Base-by-base conservation (phyloP, 1,140 invertebrate genomes). In the Trichomalopsis sarcophagae region DNA sequence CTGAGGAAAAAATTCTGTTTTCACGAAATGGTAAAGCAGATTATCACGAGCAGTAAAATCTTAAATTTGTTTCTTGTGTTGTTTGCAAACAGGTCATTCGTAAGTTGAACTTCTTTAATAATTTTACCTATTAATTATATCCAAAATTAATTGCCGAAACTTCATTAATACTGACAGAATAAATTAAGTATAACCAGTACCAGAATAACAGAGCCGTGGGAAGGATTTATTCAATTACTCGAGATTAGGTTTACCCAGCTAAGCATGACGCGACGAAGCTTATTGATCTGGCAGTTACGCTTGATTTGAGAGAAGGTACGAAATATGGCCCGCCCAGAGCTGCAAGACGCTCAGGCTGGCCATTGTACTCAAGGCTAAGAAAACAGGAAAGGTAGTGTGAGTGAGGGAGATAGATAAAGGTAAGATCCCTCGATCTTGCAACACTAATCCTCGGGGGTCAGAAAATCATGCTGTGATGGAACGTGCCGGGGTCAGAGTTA, bases 401-500 rank as follows among this genome's bases (percentile, higher is more conserved):
- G 33, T 21, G 21, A 40, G 3, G 30, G 36, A 69, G 17, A 62
- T 62, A 68, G 71, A 76, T 66, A 76, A 40, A 66, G 62, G n/a
- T 27, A 36, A n/a, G 23, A 23, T 71, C 33, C 30, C 66, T 81
- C 44, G 44, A 78, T 76, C 75, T 50, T 77, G 44, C 75, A 77
- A 77, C 30, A 30, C 75, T 74, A 84, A 78, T 84, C 44, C 55
- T 78, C 55, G 62, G 68, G 66, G 75, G 17, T 30, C 14, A 55
- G 79, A 68, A 81, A 77, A 81, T 69, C 33, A 77, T 68, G 23
- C 30, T 79, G 50, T 21, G 77, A 69, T 33, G 44, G 79, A 81
- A 81, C 78, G 78, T 77, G 84, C 74, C 73, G 62, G 55, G 71
- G 30, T 66, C 55, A 30, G 47, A 77, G 78, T 68, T 85, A 81